phyloP scores from a whole-genome alignment of 2,113 vertebrate genomes.

The Gavialis gangeticus region DNA sequence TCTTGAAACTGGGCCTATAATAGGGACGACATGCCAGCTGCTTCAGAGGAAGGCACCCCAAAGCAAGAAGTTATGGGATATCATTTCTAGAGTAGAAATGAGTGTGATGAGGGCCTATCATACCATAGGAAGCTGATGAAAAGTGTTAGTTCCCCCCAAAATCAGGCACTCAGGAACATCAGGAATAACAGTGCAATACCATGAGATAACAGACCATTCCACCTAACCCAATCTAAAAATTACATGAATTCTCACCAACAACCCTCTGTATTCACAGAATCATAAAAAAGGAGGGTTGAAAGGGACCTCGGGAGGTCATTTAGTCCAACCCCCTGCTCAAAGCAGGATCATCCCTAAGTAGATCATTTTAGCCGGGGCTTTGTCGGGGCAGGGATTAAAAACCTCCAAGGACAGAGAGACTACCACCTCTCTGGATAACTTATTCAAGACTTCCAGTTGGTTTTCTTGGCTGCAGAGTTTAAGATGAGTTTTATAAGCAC shows the following conservation, averaged over 20 bases:
- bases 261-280: no score
- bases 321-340: no score
- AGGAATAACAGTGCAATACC: neutral
- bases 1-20: neutral
- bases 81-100: neutral
- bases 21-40: neutral
- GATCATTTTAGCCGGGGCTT: no score
- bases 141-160: neutral
- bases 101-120: neutral
- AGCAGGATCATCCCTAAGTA: no score
- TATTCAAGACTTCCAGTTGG: neutral
- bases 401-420: no score
- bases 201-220: neutral
- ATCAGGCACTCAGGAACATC: neutral
- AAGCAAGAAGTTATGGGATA: neutral
- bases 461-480: neutral
- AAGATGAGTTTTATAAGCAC: neutral
- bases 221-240: neutral
- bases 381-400: no score
- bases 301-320: no score
- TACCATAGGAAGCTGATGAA: neutral
- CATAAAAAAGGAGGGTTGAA: no score
- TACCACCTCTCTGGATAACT: no score
- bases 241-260: neutral
- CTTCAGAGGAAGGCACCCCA: neutral